These are phyloP conservation scores for Pionites leucogaster DNA, from an alignment of 2,113 vertebrate genomes.

Conservation along the genomic window DNA sequence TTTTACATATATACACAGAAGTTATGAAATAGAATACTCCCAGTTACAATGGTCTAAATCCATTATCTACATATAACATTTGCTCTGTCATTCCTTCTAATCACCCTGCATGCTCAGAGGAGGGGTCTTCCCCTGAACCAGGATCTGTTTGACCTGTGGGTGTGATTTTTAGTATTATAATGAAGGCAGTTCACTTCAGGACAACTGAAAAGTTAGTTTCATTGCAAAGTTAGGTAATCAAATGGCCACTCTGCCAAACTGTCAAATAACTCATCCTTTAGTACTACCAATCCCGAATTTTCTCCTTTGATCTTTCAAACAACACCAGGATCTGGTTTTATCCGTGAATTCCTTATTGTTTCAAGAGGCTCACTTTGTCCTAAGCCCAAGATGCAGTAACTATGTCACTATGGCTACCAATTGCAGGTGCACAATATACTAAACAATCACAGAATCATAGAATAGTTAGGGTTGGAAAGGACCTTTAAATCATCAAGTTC, in stretches of 20 bases:
- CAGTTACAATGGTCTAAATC: neutral
- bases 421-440: neutral
- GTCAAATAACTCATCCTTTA: neutral
- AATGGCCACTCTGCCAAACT: neutral
- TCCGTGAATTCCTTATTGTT: neutral
- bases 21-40: neutral
- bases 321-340: neutral
- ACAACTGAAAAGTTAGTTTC: neutral
- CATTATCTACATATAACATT: neutral
- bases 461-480: neutral
- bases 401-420: neutral
- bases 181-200: neutral
- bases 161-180: neutral
- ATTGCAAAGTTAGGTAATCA: neutral
- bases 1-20: neutral
- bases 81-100: neutral
- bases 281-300: neutral
- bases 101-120: neutral
- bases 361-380: neutral
- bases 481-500: neutral
- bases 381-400: neutral
- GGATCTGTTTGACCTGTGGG: neutral
- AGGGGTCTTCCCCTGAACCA: neutral
- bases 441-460: neutral
- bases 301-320: neutral